A percentile compares a stretch with the other conserved stretches of the same genome.
Conservation (phyloP, 64 coral and sea anemone genomes). For the Catalaphyllia jardinei region DNA sequence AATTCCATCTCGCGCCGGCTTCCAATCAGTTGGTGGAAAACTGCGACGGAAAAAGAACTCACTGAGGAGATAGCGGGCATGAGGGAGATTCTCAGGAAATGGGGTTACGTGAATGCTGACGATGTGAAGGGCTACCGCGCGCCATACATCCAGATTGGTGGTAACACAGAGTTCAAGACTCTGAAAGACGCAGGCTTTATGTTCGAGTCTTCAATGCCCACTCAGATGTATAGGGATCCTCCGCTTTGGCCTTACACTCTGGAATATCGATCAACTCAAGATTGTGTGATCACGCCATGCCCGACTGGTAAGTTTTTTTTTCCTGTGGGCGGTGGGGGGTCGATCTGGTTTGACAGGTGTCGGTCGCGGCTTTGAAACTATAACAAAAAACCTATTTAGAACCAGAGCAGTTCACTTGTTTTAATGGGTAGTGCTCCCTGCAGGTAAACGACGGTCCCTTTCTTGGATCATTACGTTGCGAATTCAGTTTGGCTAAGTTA, state of each 20-base stretch:
- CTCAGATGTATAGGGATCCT: slow-evolving; percentile 38
- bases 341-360: too few relatives aligned
- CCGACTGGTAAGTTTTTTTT: slow-evolving; percentile 54
- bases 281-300: slow-evolving; percentile 65
- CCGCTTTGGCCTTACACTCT: slow-evolving; percentile 88
- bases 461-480: too few relatives aligned
- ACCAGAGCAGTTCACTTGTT: too few relatives aligned
- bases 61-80: slow-evolving; percentile 68
- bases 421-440: too few relatives aligned
- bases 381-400: too few relatives aligned
- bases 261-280: slow-evolving; percentile 58
- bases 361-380: too few relatives aligned
- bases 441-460: too few relatives aligned
- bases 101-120: slow-evolving; percentile 35
- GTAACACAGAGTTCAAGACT: slow-evolving; percentile 78
- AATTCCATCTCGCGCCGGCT: slow-evolving; percentile 67
- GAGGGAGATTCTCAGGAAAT: slow-evolving; percentile 65
- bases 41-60: slow-evolving; percentile 47
- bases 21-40: slow-evolving; percentile 53
- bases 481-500: too few relatives aligned
- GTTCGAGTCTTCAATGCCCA: slow-evolving; percentile 88
- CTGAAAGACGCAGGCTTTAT: slow-evolving; percentile 62
- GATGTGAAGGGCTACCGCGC: slow-evolving; percentile 77
- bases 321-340: too few relatives aligned
- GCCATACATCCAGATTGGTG: slow-evolving; percentile 74